These are phyloP conservation scores for Helicolenus hilgendorfi DNA, from an alignment of 2,797 vertebrate species.

Conservation along the genomic window DNA sequence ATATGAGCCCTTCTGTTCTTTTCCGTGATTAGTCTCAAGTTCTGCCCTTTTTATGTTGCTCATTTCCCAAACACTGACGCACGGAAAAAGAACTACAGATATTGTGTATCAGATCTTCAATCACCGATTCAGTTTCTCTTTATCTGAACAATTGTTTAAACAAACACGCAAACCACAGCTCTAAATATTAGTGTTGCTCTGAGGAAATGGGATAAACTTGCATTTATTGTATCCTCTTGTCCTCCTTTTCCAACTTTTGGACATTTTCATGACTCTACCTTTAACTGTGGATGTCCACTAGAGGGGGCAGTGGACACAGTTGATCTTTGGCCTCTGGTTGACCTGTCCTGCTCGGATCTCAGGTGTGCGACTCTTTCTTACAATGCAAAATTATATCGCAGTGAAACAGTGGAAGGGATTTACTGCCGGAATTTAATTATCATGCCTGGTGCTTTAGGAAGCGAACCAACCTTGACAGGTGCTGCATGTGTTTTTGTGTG, in stretches of 20 bases:
- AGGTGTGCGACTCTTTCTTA: not conserved
- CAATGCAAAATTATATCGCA: not conserved
- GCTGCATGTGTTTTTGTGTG: not conserved
- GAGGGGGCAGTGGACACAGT: conserved; percentile 62
- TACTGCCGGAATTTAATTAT: not conserved
- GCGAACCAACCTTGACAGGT: not conserved
- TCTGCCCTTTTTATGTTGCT: conserved; percentile 25
- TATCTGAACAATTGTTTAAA: conserved; percentile 27
- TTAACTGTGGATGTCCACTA: conserved; percentile 55
- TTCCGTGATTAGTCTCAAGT: conserved; percentile 52
- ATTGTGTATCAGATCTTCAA: conserved; percentile 42
- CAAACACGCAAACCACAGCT: conserved; percentile 25
- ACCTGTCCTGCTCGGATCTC: not conserved
- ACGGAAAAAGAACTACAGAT: conserved; percentile 35
- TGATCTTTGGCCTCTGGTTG: conserved; percentile 61
- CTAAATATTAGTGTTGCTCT: conserved; percentile 18
- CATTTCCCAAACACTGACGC: conserved; percentile 47
- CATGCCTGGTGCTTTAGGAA: not conserved
- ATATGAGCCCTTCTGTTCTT: conserved; percentile 51
- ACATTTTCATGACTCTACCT: not conserved
- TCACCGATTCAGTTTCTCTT: conserved; percentile 43
- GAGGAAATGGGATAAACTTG: not conserved
- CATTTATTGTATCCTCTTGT: not conserved
- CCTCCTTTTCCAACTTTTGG: not conserved
- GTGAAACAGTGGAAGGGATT: not conserved